Evolutionary conservation across 2,797 vertebrate species (phyloP).

Genomic region (Enteromius fasciolatus): DNA sequence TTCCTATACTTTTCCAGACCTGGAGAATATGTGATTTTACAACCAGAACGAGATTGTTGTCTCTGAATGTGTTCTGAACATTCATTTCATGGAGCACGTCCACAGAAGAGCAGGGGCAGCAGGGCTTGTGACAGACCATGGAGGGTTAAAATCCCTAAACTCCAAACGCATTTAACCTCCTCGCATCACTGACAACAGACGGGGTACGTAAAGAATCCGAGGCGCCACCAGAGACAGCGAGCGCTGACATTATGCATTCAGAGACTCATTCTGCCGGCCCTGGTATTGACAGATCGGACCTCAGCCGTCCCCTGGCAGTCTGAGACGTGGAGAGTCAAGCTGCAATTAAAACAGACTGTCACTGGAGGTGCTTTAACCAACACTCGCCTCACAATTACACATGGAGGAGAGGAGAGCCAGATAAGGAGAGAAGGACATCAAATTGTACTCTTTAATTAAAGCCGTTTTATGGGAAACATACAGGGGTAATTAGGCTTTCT

Average conservation of each 20-base stretch:
- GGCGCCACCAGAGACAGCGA: not conserved
- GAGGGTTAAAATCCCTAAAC: conserved; percentile 39
- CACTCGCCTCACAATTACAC: conserved; percentile 22
- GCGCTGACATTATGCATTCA: conserved; percentile 42
- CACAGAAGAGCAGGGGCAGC: conserved; percentile 12
- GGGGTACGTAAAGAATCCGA: not conserved
- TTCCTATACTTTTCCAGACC: too few relatives aligned
- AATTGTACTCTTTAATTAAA: conserved; percentile 42
- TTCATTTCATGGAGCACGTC: conserved; percentile 20
- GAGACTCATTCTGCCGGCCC: conserved; percentile 25
- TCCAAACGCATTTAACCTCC: conserved; percentile 42
- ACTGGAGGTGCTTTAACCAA: conserved; percentile 41
- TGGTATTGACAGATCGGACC: conserved; percentile 30
- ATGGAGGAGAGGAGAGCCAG: conserved; percentile 23
- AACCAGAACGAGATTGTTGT: not conserved
- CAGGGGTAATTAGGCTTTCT: conserved; percentile 39
- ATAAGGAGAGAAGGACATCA: conserved; percentile 33
- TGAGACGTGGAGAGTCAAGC: conserved; percentile 69
- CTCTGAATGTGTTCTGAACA: not conserved
- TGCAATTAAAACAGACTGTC: conserved; percentile 72
- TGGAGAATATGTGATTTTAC: not conserved
- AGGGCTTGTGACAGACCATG: conserved; percentile 21
- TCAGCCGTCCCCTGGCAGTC: conserved; percentile 3
- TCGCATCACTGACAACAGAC: conserved; percentile 8
- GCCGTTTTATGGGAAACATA: conserved; percentile 55